Evolutionary conservation across 2,888 invertebrate genomes (phyloP).

Genomic region (Lasioglossum calceatum): DNA sequence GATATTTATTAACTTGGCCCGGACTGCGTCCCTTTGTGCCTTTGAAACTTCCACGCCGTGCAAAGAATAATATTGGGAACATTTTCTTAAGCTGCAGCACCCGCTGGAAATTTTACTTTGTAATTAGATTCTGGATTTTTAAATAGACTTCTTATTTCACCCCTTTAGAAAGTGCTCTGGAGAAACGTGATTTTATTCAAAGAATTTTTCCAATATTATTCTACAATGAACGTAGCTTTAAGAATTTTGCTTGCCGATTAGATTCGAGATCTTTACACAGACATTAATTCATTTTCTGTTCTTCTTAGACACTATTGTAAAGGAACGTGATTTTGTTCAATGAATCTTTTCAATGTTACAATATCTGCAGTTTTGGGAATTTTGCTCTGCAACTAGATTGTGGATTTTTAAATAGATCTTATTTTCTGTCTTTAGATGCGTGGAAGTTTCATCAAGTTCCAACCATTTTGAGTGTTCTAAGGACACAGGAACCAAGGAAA

Average conservation of each 20-base stretch:
- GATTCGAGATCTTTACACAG: background rate
- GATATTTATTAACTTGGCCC: constrained; percentile 35
- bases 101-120: background rate
- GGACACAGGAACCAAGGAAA: background rate
- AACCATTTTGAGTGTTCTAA: background rate
- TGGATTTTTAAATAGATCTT: too few species aligned
- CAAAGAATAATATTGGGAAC: background rate
- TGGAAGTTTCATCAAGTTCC: background rate
- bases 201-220: background rate
- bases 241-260: background rate
- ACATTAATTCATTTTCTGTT: background rate
- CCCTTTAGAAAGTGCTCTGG: background rate
- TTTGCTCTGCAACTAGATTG: background rate
- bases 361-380: background rate
- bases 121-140: background rate
- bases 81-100: background rate
- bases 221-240: background rate
- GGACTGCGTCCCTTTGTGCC: background rate
- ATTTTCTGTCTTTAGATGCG: background rate
- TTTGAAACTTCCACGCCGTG: background rate
- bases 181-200: background rate
- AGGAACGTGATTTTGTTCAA: background rate
- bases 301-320: background rate
- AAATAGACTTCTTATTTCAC: background rate
- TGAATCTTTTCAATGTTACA: background rate